A percentile compares a stretch with the other conserved stretches of the same genome.
These are phyloP conservation scores for Mactromeris polynyma DNA, from an alignment of 2,888 invertebrate genomes.

Conservation along the genomic window DNA sequence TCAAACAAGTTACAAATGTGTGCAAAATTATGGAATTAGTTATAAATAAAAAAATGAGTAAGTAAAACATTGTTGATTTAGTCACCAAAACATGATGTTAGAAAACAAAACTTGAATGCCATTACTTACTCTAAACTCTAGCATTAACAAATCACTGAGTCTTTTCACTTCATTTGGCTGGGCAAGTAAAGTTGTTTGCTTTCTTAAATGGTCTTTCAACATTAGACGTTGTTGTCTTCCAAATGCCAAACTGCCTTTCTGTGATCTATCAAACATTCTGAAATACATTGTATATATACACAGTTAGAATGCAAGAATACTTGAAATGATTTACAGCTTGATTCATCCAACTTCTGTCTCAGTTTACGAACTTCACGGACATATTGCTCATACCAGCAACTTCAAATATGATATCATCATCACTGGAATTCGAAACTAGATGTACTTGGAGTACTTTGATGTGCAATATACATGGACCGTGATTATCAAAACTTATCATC, in stretches of 20 bases:
- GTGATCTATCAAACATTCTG: constrained; percentile 78
- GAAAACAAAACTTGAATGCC: neutral
- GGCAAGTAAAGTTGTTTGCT: constrained; percentile 80
- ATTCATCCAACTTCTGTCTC: neutral
- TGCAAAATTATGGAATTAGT: neutral
- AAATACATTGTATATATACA: neutral
- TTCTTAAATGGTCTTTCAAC: constrained; percentile 72
- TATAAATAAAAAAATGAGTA: neutral
- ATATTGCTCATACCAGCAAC: too few species aligned
- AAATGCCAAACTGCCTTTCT: constrained; percentile 73
- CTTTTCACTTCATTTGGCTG: constrained; percentile 84
- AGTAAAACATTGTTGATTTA: neutral
- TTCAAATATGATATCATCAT: too few species aligned
- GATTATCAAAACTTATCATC: too few species aligned
- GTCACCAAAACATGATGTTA: neutral
- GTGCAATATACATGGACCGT: too few species aligned
- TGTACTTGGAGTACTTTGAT: too few species aligned
- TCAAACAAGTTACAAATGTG: neutral
- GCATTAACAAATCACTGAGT: constrained; percentile 84
- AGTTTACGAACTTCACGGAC: too few species aligned
- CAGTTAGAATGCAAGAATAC: neutral
- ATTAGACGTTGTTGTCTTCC: constrained; percentile 72
- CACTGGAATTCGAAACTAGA: too few species aligned
- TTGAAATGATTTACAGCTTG: neutral
- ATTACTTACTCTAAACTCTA: constrained; percentile 83